Evolutionary conservation across 1,140 invertebrate genomes (phyloP).

Genomic region (Lethrus apterus): DNA sequence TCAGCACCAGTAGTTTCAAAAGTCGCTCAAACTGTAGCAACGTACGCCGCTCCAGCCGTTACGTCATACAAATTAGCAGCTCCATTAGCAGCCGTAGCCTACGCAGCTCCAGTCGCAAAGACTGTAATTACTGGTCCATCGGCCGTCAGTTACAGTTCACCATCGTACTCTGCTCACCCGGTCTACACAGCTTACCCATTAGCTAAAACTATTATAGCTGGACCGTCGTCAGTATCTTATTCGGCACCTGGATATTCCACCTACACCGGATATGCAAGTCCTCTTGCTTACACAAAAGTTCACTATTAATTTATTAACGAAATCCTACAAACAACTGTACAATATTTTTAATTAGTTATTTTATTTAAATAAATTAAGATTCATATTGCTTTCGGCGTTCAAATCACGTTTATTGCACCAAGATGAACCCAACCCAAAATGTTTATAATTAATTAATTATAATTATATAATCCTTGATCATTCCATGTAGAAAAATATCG

Average conservation of each 20-base stretch:
- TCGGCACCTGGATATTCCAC: not conserved
- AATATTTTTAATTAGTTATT: no score
- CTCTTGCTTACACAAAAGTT: conserved; percentile 1
- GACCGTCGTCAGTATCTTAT: not conserved
- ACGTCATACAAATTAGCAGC: conserved; percentile 1
- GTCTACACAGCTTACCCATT: no score
- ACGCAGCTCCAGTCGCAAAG: conserved; percentile 1
- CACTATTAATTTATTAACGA: conserved; percentile 3
- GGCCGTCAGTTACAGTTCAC: not conserved
- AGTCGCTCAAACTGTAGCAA: not conserved
- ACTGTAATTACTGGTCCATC: not conserved
- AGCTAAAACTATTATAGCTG: not conserved
- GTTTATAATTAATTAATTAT: no score
- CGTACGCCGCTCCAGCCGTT: conserved; percentile 1
- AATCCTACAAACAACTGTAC: conserved; percentile 5
- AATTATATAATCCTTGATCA: no score
- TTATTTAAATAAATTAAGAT: no score
- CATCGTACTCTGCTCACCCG: conserved; percentile 1
- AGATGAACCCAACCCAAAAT: no score
- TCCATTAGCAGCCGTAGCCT: not conserved
- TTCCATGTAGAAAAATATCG: no score
- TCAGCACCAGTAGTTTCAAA: no score
- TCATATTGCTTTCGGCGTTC: no score
- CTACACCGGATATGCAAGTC: not conserved
- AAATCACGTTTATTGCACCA: no score